Evolutionary conservation across 2,113 vertebrate genomes (phyloP), one percentile per base, ranked within the genome.

Genomic region (Notechis scutatus): DNA sequence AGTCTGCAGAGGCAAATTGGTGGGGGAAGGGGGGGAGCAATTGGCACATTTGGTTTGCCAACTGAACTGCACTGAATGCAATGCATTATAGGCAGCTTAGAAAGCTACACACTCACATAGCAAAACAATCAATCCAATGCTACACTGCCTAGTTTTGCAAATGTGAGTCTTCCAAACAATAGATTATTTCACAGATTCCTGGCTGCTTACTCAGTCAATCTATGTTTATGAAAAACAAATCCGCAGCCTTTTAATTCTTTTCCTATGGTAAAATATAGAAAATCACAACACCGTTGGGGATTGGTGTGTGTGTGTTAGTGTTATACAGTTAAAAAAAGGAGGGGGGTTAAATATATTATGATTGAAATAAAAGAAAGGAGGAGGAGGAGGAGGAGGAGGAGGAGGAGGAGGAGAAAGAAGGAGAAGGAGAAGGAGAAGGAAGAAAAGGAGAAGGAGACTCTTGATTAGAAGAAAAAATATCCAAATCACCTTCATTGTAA

Each of bases 71-170:
- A 74, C 15, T 56, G 42, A 85, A 85, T 23, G 4, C 61, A 57
- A 57, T 42, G 34, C n/a, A 26, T 91, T 0, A 0, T 24, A 91
- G 42, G 56, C 50, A 55, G 2, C 0, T 88, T 69, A 87, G 90
- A 59, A 59, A 15, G 42, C 59, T 61, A n/a, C 85, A 94, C n/a
- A 3, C 42, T 92, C 87, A 42, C 87, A 86, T 74, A 90, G 26
- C 0, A 45, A 57, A 55, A 88, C 11, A 45, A 64, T 91, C 26
- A 57, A 85, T 34, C 11, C 57, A 93, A 81, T 81, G n/a, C 59
- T 81, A 12, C 55, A 42, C 7, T 10, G 11, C 9, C 42, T 18
- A 23, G 26, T 89, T 50, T 29, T 88, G 54, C 54, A 93, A 74
- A 85, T 91, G 23, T 85, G 26, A 50, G 47, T n/a, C 85, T 34